Base-by-base conservation (phyloP, 2,888 invertebrate genomes). In the Tigriopus californicus region DNA sequence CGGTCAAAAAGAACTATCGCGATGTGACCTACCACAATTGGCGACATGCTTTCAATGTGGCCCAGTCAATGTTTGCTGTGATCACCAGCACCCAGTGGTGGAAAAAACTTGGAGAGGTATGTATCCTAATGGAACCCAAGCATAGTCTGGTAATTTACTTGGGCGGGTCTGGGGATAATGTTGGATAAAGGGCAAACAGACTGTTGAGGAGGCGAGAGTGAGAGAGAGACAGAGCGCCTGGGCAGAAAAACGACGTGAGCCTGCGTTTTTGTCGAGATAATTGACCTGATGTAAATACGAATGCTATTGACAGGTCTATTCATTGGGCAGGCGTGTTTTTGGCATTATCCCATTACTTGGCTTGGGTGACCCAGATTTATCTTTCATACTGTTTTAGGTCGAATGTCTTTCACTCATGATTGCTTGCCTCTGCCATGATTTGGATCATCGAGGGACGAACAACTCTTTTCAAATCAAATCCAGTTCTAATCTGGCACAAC, bases 41-140 rank as follows among this genome's bases (percentile, higher is more conserved):
- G 92, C 78, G 91, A 68, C 94, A 94, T 69, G 92, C 92, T 55
- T 92, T 94, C 74, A 92, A 92, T 71, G 92, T 94, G 49, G 89
- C 90, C 2, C 92, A 94, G 73, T 91, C 91, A 83, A 92, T 92
- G 92, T 94, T 92, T 72, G 82, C 91, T 62, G 91, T 92, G 68
- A 73, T 94, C 63, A 89, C 85, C 65, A 80, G 84, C 67, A 89
- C 89, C 11, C 86, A 87, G 68, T 88, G 87, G 86, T 90, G 89
- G 88, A 84, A 85, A 73, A 81, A 87, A 67, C 84, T 87, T 71
- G 89, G 89, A 3, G 89, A 89, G 72, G 81, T 89, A 49, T 44
- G 58, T 33, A 18, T n/a, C 24, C 24, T 46, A 46, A 18, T 18
- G 33, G 33, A 33, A 8, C 33, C 33, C 33, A 33, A 8, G 33